Base-by-base conservation (phyloP, 53 echinoderm and acorn worm genomes). In the Crossaster papposus region DNA sequence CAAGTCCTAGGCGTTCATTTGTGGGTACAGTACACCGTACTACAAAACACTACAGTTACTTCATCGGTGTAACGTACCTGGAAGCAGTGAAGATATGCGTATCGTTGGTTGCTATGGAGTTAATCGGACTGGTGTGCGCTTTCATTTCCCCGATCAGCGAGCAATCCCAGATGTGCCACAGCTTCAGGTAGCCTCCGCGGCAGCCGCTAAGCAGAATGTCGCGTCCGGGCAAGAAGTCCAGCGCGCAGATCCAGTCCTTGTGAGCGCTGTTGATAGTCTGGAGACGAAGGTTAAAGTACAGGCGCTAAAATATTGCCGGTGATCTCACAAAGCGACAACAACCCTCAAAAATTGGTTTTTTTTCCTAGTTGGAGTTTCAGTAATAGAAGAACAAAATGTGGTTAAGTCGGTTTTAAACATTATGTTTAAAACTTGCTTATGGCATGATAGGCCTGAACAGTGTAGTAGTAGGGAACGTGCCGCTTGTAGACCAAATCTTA, bases 201-300 rank as follows among this genome's bases (percentile, higher is more conserved):
- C 98, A 97, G 83, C 98, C 98, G 62, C 96, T 96, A 2, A 97
- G 71, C 18, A 97, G 94, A 75, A 93, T 94, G 82, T 97, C 92
- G n/a, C 93, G 83, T 24, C 94, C 94, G 33, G 98, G 98, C 30
- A 97, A 78, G 89, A 97, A 94, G 82, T 96, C 94, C 51, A 97
- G 89, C 30, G 98, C 92, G 75, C 98, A 97, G 80, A 97, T 92
- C 98, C 98, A 97, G 89, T 97, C 98, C 81, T 97, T 97, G 80
- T 97, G 98, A 13, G 98, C 98, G 84, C 91, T 92, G 29, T 96
- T 91, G 68, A 97, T 96, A 24, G 98, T 92, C 98, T 97, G 77
- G 51, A 65, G 5, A 79, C 26, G 62, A 65, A 32, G 36, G 15
- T 15, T 58, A 20, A 2, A 58, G 22, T n/a, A 20, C 58, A 18